phyloP scores from a whole-genome alignment of 2,888 invertebrate genomes.

The Drosophila hamatofila region DNA sequence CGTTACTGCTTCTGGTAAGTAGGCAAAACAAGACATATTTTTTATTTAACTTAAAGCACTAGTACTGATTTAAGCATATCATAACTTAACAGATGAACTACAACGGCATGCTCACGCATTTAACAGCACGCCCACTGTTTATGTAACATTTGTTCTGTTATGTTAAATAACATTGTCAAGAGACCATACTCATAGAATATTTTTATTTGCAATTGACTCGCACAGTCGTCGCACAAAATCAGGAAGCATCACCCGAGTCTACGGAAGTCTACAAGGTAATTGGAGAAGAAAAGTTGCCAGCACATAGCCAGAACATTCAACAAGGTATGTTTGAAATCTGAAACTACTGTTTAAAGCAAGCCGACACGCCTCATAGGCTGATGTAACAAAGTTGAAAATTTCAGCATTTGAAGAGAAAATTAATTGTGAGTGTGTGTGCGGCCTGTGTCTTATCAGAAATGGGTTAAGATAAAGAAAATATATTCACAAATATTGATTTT shows the following conservation, averaged over 20 bases:
- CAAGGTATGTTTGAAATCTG: slow-evolving; percentile 52
- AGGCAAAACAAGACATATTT: neutral
- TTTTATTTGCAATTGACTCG: slow-evolving; percentile 12
- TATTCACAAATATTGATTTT: slow-evolving; percentile 60
- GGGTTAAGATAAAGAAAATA: slow-evolving; percentile 32
- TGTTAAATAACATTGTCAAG: slow-evolving; percentile 20
- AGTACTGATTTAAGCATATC: no score
- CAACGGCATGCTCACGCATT: neutral
- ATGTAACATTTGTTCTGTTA: neutral
- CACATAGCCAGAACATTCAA: slow-evolving; percentile 24
- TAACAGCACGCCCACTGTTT: neutral
- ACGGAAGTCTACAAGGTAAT: slow-evolving; percentile 76
- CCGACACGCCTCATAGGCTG: slow-evolving; percentile 37
- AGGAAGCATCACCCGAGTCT: slow-evolving; percentile 6
- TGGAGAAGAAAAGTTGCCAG: slow-evolving; percentile 64
- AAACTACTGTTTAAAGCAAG: neutral
- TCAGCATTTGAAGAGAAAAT: slow-evolving; percentile 1
- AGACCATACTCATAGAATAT: neutral
- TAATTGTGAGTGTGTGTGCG: neutral
- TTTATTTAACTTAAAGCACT: neutral
- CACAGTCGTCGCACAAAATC: slow-evolving; percentile 38
- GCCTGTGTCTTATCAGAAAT: slow-evolving; percentile 42
- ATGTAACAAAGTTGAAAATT: slow-evolving; percentile 51
- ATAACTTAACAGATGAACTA: neutral
- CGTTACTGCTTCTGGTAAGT: slow-evolving; percentile 53